phyloP scores from a whole-genome alignment of 1,140 invertebrate species.

The Papilio machaon region DNA sequence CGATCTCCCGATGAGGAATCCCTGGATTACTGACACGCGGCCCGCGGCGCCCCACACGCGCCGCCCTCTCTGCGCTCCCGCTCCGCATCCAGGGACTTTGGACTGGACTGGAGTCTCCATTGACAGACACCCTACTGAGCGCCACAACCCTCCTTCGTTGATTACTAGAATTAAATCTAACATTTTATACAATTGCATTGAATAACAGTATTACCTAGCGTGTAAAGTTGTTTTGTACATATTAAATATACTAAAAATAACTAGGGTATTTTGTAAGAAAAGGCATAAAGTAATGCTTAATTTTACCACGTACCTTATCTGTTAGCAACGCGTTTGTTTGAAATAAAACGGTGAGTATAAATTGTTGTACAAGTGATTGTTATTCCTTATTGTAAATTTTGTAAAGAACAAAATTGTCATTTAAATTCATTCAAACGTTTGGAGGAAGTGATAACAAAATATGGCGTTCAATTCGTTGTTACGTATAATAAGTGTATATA shows the following conservation, averaged over 20 bases:
- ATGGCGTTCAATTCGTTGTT: conserved; percentile 42
- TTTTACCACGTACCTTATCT: neutral
- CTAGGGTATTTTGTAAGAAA: neutral
- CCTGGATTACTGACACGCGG: conserved; percentile 81
- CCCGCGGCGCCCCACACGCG: conserved; percentile 76
- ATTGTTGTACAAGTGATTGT: conserved; percentile 11
- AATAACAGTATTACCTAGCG: conserved; percentile 16
- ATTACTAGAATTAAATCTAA: conserved; percentile 47
- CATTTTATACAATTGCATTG: conserved; percentile 26
- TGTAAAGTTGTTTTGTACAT: conserved; percentile 31
- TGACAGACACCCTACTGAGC: conserved; percentile 79
- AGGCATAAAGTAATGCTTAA: neutral
- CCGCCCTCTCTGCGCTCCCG: conserved; percentile 71
- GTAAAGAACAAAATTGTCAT: neutral
- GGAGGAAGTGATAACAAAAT: neutral
- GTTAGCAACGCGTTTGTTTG: neutral
- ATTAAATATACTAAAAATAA: conserved; percentile 16
- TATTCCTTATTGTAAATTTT: neutral
- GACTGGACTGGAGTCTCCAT: conserved; percentile 81
- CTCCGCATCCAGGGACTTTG: conserved; percentile 71
- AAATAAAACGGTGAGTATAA: neutral
- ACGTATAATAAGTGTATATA: conserved; percentile 76
- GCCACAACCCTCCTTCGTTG: conserved; percentile 61
- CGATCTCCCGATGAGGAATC: conserved; percentile 78
- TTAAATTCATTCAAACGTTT: neutral